Base-by-base conservation (phyloP, 2,797 vertebrate genomes). In the Falco novaeseelandiae region DNA sequence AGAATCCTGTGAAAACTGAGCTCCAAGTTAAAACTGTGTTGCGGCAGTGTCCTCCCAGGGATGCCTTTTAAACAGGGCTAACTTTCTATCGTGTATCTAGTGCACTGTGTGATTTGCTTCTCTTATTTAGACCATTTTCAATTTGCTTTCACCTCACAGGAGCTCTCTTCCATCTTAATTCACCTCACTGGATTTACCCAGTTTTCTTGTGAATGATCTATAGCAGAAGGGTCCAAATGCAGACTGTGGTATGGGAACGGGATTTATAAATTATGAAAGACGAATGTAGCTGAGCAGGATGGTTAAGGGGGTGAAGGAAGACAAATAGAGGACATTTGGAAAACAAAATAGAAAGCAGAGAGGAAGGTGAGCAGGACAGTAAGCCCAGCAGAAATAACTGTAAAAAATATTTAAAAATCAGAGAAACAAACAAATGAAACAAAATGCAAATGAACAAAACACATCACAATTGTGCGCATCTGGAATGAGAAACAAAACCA, bases 211-310 rank as follows among this genome's bases (percentile, higher is more conserved):
- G 85, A 94, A 72, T 95, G 95, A 96, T 95, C 93, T 92, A 85
- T 76, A 83, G 90, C 72, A 86, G 89, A 95, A 90, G 89, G 83
- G 95, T 84, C 94, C 96, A 70, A 94, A 93, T 63, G 77, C 90
- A 95, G 83, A 51, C 49, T 83, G 69, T 74, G 44, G 44, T 55
- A 69, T 77, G 73, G 85, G 73, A 96, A 90, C 76, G 51, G 63
- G 88, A 55, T 94, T 96, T 95, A 94, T 97, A 81, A 97, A 95
- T 96, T 94, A 96, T 96, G 96, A 79, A 97, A 96, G 78, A 80
- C 90, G 70, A 73, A 22, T 57, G 80, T 91, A 92, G 81, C 91
- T 95, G 91, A 97, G 83, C 87, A 77, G 87, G 80, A 71, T 90
- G 32, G 73, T 92, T 86, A 69, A 73, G 32, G 65, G 42, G 61